Percentiles rank a stretch among this genome's conserved stretches.
These are phyloP conservation scores for Xanthorhoe designata DNA, from an alignment of 2,888 invertebrate species.

Conservation along the genomic window DNA sequence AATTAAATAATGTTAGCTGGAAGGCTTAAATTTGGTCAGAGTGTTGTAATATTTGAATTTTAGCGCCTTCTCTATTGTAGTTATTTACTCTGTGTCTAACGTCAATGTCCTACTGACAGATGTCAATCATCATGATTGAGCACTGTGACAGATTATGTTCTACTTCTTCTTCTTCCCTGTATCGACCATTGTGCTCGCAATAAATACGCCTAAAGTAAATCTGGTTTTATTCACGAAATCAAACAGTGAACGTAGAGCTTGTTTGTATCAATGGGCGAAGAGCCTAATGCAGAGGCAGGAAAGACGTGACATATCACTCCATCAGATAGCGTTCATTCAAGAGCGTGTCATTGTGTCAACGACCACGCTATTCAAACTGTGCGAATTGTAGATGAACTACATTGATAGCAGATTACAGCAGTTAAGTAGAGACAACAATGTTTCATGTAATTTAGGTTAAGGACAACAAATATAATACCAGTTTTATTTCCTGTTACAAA, in stretches of 20 bases:
- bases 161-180: too few species aligned
- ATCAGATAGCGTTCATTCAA: slow-evolving; percentile 32
- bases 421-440: slow-evolving; percentile 3
- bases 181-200: too few species aligned
- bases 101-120: too few species aligned
- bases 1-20: too few species aligned
- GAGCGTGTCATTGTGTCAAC: slow-evolving; percentile 19
- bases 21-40: too few species aligned
- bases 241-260: not conserved
- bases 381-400: slow-evolving; percentile 19
- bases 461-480: slow-evolving; percentile 13
- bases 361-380: slow-evolving; percentile 12
- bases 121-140: too few species aligned
- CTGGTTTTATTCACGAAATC: too few species aligned
- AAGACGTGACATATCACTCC: slow-evolving; percentile 14
- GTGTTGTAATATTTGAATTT: too few species aligned
- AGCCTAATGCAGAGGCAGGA: slow-evolving; percentile 10
- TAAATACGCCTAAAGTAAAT: too few species aligned
- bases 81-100: too few species aligned
- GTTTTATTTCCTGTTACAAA: slow-evolving; percentile 17
- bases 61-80: too few species aligned
- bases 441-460: slow-evolving; percentile 12
- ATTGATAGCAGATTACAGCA: slow-evolving; percentile 9
- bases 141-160: too few species aligned
- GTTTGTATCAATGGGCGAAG: slow-evolving; percentile 1